A percentile compares a stretch with the other conserved stretches of the same genome.
Conservation (phyloP, 2,113 vertebrate species). For the Parus major region DNA sequence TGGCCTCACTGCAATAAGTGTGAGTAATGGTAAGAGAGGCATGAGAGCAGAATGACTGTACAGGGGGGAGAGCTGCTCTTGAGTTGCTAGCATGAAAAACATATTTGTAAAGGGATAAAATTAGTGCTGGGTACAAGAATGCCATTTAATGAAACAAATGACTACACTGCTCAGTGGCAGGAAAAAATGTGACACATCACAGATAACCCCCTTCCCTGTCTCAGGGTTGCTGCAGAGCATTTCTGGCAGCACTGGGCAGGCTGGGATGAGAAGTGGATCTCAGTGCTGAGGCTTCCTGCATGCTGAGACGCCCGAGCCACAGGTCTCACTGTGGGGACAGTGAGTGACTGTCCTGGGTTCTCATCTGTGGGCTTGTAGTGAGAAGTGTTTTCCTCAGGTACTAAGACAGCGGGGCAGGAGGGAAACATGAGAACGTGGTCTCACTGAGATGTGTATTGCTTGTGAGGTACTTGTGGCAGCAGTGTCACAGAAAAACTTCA, state of each 20-base stretch:
- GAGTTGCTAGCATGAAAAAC: background rate
- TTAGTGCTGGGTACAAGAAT: conserved; percentile 17
- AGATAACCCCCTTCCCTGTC: background rate
- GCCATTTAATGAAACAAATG: conserved; percentile 9
- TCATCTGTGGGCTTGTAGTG: background rate
- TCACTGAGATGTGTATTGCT: background rate
- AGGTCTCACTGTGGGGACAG: background rate
- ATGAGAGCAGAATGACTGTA: conserved; percentile 32
- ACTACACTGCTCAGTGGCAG: background rate
- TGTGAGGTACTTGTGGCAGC: background rate
- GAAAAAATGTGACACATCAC: background rate
- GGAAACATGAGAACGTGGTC: background rate
- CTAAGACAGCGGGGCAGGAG: accelerated
- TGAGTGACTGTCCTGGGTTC: background rate
- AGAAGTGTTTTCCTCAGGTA: background rate
- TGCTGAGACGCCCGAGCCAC: background rate
- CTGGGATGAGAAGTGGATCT: background rate
- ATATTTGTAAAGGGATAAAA: conserved; percentile 38
- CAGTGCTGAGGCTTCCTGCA: accelerated
- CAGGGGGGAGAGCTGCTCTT: background rate
- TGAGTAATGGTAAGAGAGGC: conserved; percentile 25
- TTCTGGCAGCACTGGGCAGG: background rate
- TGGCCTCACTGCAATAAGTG: background rate
- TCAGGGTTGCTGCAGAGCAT: background rate
- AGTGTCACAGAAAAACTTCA: background rate